Conservation (phyloP, 2,888 invertebrate species). For the Marronus borbonicus region DNA sequence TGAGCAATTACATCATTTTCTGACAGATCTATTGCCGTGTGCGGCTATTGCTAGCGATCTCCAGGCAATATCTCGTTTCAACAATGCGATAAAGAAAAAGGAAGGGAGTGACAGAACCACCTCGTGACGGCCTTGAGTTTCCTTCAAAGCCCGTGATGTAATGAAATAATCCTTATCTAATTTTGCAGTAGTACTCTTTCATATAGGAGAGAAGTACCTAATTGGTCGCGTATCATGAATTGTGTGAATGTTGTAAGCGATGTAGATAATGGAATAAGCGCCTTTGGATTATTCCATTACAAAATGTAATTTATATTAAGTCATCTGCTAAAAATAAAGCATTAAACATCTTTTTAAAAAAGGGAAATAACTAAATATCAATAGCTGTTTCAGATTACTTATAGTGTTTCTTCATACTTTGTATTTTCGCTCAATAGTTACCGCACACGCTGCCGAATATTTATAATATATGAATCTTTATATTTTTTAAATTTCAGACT, state of each 20-base stretch:
- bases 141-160: conserved; percentile 35
- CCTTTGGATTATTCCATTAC: background rate
- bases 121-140: conserved; percentile 44
- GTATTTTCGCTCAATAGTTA: too few relatives aligned
- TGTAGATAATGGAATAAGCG: conserved; percentile 7
- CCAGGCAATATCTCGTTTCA: conserved; percentile 21
- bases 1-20: conserved; percentile 39
- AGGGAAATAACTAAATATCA: too few relatives aligned
- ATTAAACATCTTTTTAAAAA: too few relatives aligned
- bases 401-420: too few relatives aligned
- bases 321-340: too few relatives aligned
- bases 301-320: too few relatives aligned
- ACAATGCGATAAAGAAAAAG: conserved; percentile 40
- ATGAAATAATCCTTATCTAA: conserved; percentile 46
- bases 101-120: conserved; percentile 31
- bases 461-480: too few relatives aligned
- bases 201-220: conserved; percentile 18
- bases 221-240: conserved; percentile 24
- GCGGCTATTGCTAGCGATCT: conserved; percentile 13
- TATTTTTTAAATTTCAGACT: too few relatives aligned
- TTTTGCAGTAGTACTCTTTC: conserved; percentile 18
- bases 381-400: too few relatives aligned
- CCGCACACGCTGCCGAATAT: too few relatives aligned
- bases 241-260: background rate
- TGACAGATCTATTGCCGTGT: conserved; percentile 4